Conservation (phyloP, 2,113 vertebrate genomes). For the Saccopteryx leptura region DNA sequence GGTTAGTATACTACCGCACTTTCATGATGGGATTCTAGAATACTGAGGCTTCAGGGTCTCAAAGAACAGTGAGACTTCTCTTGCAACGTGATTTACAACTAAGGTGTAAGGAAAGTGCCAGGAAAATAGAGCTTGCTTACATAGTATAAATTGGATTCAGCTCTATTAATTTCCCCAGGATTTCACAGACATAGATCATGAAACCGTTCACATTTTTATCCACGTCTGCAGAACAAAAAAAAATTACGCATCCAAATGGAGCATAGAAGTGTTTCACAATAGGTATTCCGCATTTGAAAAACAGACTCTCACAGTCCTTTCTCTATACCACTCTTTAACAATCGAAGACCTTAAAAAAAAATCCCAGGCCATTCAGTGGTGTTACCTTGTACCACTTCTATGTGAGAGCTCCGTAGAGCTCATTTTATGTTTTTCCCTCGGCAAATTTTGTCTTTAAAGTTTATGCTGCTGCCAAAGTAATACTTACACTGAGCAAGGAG, state of each 20-base stretch:
- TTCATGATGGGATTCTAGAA: conserved; percentile 1
- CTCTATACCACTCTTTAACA: not conserved
- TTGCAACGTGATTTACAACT: conserved; percentile 34
- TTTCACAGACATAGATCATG: conserved; percentile 46
- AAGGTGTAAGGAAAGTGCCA: not conserved
- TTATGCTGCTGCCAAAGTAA: conserved; percentile 30
- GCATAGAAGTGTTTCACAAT: conserved; percentile 14
- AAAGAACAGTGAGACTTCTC: conserved; percentile 24
- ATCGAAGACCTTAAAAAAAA: not conserved
- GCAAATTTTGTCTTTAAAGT: conserved; percentile 25
- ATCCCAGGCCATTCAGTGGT: not conserved
- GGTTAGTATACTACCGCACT: not conserved
- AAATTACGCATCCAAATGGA: conserved; percentile 24
- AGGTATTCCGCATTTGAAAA: not conserved
- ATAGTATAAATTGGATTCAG: conserved; percentile 45
- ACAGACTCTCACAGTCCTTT: not conserved
- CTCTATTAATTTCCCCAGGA: conserved; percentile 64
- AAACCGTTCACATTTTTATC: conserved; percentile 61
- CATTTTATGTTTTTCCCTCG: not conserved
- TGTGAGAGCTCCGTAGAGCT: not conserved
- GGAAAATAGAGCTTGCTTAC: conserved; percentile 44
- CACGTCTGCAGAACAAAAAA: conserved; percentile 26
- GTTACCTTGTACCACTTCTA: not conserved
- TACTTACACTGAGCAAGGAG: conserved; percentile 44
- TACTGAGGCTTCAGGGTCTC: not conserved